Evolutionary conservation across 2,888 invertebrate species (phyloP).

Genomic region (Oscheius sp.): DNA sequence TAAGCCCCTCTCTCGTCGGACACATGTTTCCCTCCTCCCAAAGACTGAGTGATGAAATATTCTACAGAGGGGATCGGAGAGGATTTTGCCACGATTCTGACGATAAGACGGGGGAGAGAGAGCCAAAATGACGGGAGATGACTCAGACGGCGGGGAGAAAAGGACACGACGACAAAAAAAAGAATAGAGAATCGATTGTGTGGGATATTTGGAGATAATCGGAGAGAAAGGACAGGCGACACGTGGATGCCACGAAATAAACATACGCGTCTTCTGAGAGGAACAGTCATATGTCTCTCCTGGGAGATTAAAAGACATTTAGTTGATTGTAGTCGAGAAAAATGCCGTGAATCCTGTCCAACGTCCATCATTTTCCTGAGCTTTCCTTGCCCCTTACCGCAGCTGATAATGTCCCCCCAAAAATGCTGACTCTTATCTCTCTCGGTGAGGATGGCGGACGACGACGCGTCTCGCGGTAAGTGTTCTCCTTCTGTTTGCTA

Average conservation of each 20-base stretch:
- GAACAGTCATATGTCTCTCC: too few relatives aligned
- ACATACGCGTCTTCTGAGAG: too few relatives aligned
- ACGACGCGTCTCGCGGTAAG: conserved; percentile 26
- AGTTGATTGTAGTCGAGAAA: too few relatives aligned
- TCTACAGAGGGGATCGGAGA: neutral
- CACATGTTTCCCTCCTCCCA: conserved; percentile 6
- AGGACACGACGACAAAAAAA: neutral
- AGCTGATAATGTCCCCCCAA: too few relatives aligned
- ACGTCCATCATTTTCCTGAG: too few relatives aligned
- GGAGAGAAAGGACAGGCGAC: too few relatives aligned
- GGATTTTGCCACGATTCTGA: conserved; percentile 2
- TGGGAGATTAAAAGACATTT: too few relatives aligned
- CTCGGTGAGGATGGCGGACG: conserved; percentile 3
- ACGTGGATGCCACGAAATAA: too few relatives aligned
- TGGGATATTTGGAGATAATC: neutral
- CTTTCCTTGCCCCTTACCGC: too few relatives aligned
- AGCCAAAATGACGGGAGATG: too few relatives aligned
- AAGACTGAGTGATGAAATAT: neutral
- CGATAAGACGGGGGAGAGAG: neutral
- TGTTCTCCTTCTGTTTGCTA: neutral
- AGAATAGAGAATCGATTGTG: neutral
- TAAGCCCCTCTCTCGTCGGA: conserved; percentile 6
- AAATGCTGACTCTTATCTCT: conserved; percentile 6
- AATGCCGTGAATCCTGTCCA: too few relatives aligned
- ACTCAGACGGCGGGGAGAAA: neutral